Percentiles rank a stretch among this genome's conserved stretches.
phyloP scores from a whole-genome alignment of 1,140 invertebrate species.

The Frieseomelitta varia region DNA sequence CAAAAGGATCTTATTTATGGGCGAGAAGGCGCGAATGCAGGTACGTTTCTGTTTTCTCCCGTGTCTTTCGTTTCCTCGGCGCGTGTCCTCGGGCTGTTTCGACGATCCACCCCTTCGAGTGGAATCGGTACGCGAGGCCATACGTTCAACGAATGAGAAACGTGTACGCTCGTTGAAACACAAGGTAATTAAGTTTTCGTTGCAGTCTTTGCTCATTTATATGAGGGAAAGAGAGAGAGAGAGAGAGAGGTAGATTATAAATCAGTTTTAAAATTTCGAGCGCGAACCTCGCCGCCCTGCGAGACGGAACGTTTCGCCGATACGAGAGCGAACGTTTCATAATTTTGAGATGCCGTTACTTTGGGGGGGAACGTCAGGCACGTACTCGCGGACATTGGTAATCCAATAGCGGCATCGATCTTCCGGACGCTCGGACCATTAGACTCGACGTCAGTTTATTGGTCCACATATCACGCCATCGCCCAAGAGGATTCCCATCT shows the following conservation, averaged over 20 bases:
- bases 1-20: slow-evolving; percentile 72
- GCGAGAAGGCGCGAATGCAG: slow-evolving; percentile 43
- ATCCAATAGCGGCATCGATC: slow-evolving; percentile 77
- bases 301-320: not conserved
- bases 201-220: not conserved
- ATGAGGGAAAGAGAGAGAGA: no score
- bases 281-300: not conserved
- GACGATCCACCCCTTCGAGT: not conserved
- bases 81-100: not conserved
- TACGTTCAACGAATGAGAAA: no score
- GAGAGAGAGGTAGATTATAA: not conserved
- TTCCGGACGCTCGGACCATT: slow-evolving; percentile 77
- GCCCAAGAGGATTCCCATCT: slow-evolving; percentile 67
- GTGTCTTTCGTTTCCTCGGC: not conserved
- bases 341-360: slow-evolving; percentile 16
- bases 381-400: slow-evolving; percentile 58
- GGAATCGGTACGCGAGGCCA: not conserved
- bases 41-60: slow-evolving; percentile 9
- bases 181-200: not conserved
- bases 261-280: not conserved
- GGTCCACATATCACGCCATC: slow-evolving; percentile 77
- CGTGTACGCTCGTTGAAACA: not conserved
- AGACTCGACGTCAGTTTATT: slow-evolving; percentile 79
- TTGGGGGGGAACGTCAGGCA: slow-evolving; percentile 28
- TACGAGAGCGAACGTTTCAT: not conserved